These are phyloP conservation scores for Dusona sp. DNA, from an alignment of 2,888 invertebrate species.

Conservation along the genomic window DNA sequence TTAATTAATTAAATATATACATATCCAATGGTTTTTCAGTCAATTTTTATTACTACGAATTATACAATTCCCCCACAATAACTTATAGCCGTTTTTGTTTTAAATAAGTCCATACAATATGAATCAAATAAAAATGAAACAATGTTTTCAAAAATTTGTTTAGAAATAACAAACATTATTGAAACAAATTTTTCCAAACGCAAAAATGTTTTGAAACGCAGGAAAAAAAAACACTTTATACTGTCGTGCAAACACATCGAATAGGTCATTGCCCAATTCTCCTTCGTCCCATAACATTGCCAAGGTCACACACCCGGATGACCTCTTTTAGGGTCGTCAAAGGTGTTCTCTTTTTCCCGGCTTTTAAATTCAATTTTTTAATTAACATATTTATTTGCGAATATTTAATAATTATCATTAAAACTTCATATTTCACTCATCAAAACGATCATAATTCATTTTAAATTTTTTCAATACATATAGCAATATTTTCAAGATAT, in stretches of 20 bases:
- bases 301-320: conserved; percentile 24
- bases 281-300: neutral
- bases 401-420: neutral
- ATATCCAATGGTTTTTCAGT: neutral
- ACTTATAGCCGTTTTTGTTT: neutral
- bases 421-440: neutral
- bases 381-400: neutral
- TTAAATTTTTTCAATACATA: neutral
- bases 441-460: neutral
- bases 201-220: neutral
- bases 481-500: neutral
- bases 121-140: neutral
- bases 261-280: conserved; percentile 20
- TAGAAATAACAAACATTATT: neutral
- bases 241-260: neutral
- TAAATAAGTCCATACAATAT: neutral
- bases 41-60: neutral
- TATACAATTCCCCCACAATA: too few species aligned
- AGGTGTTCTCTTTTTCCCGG: neutral
- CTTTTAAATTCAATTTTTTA: neutral
- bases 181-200: neutral
- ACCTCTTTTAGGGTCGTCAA: conserved; percentile 14
- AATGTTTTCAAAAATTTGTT: neutral
- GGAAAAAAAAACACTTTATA: neutral
- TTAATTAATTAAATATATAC: neutral